Evolutionary conservation across 2,888 invertebrate species (phyloP), one percentile per base, ranked within the genome.

Genomic region (Heliconius charithonia): DNA sequence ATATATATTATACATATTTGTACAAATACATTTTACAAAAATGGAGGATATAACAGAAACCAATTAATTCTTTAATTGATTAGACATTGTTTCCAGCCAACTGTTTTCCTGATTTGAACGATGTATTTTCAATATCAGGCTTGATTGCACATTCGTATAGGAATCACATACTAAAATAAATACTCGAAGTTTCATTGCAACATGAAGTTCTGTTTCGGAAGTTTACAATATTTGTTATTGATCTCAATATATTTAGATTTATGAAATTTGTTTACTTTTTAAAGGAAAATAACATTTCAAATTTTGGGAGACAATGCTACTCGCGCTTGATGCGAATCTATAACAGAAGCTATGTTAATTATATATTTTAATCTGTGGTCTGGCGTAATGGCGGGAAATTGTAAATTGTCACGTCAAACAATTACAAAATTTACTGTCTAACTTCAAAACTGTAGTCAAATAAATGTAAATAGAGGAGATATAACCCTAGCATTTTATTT

Each of bases 41-140:
- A 56, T n/a, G 13, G 16, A n/a, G 16, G 29, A 72, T 56, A 56
- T 13, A 71, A 7, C n/a, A 13, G 29, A 72, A 72, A 72, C n/a
- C 72, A 59, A 72, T 72, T 56, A 56, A 29, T 32, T 56, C 56
- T 32, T n/a, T 51, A 71, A 71, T 71, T 71, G 41, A 45, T 63
- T 74, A 63, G 63, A 74, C 37, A 62, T 62, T 37, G 73, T 37
- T 63, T 73, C 27, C 63, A 45, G 62, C 62, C 74, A 74, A 74
- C 63, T 73, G 37, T 62, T 62, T 62, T 22, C 59, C 59, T 62
- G 73, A 62, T 73, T 45, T 74, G 63, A 63, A 74, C 41, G 62
- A 62, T 65, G 63, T 63, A 63, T 62, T 74, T 45, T 74, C 74
- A 74, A 74, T 74, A 63, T 63, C 63, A 74, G 22, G 74, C 74